Evolutionary conservation across 2,113 vertebrate species (phyloP).

Genomic region (Mobula birostris): DNA sequence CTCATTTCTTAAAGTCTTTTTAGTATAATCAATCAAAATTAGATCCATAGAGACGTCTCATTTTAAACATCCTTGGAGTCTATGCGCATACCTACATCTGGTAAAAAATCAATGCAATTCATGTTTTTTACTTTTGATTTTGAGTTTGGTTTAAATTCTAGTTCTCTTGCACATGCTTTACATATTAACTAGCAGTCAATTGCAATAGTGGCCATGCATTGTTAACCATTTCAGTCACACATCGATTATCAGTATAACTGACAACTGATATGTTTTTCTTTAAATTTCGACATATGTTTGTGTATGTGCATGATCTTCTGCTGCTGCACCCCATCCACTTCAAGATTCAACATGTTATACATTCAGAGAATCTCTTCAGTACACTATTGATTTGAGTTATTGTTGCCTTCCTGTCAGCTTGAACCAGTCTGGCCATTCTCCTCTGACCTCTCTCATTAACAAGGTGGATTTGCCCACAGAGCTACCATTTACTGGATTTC

Average conservation of each 20-base stretch:
- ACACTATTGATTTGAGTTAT: too few relatives aligned
- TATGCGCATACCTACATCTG: not conserved
- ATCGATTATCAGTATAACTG: not conserved
- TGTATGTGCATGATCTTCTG: too few relatives aligned
- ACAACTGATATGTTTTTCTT: not conserved
- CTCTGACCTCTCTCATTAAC: too few relatives aligned
- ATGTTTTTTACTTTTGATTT: not conserved
- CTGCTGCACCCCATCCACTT: too few relatives aligned
- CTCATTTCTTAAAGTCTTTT: not conserved
- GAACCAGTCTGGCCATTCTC: too few relatives aligned
- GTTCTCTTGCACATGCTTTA: not conserved
- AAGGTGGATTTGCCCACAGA: too few relatives aligned
- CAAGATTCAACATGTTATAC: too few relatives aligned
- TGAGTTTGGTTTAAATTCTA: not conserved
- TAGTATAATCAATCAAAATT: conserved; percentile 29
- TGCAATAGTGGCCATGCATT: not conserved
- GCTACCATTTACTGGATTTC: too few relatives aligned
- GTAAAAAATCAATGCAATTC: conserved; percentile 7
- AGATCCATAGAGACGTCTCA: not conserved
- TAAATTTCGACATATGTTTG: too few relatives aligned
- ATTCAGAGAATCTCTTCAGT: too few relatives aligned
- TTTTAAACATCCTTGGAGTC: conserved; percentile 1
- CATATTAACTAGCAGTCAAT: not conserved
- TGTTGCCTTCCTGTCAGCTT: too few relatives aligned
- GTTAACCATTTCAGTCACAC: not conserved